phyloP scores from a whole-genome alignment of 2,113 vertebrate genomes.

The Bostrychus sinensis region DNA sequence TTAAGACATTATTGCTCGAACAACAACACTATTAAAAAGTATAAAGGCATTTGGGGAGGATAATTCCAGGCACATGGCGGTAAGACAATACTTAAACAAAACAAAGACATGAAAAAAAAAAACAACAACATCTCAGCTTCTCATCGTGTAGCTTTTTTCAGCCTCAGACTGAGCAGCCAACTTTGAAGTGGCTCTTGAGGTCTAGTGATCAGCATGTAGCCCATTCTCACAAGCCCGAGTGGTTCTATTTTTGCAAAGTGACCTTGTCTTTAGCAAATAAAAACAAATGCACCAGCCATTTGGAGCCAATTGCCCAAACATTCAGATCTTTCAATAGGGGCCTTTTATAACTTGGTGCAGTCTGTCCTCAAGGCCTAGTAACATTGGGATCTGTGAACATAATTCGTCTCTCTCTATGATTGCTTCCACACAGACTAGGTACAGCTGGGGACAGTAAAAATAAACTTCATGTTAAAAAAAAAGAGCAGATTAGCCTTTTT shows the following conservation, averaged over 20 bases:
- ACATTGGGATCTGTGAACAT: constrained; percentile 58
- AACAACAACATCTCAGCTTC: constrained; percentile 5
- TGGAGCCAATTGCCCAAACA: constrained; percentile 45
- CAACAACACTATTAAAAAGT: constrained; percentile 12
- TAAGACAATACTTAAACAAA: constrained; percentile 47
- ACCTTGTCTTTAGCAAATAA: constrained; percentile 47
- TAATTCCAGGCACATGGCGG: constrained; percentile 16
- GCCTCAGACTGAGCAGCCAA: constrained; percentile 13
- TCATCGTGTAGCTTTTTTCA: constrained; percentile 15
- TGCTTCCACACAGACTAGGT: constrained; percentile 64
- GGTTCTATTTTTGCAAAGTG: constrained; percentile 41
- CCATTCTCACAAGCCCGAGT: constrained; percentile 32
- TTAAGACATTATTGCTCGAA: constrained; percentile 9
- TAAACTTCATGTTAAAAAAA: constrained; percentile 72
- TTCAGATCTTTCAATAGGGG: constrained; percentile 41
- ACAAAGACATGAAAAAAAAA: constrained; percentile 37
- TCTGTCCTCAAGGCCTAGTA: constrained; percentile 52
- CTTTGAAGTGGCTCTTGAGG: constrained; percentile 64
- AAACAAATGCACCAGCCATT: constrained; percentile 50
- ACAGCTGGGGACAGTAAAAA: constrained; percentile 81
- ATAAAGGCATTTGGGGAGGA: background rate
- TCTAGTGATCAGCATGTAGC: constrained; percentile 44
- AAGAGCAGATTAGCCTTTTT: constrained; percentile 70
- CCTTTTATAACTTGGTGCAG: constrained; percentile 43
- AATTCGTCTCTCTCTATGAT: constrained; percentile 49